These are phyloP conservation scores for Maniola jurtina DNA, from an alignment of 1,140 invertebrate genomes.

Conservation along the genomic window DNA sequence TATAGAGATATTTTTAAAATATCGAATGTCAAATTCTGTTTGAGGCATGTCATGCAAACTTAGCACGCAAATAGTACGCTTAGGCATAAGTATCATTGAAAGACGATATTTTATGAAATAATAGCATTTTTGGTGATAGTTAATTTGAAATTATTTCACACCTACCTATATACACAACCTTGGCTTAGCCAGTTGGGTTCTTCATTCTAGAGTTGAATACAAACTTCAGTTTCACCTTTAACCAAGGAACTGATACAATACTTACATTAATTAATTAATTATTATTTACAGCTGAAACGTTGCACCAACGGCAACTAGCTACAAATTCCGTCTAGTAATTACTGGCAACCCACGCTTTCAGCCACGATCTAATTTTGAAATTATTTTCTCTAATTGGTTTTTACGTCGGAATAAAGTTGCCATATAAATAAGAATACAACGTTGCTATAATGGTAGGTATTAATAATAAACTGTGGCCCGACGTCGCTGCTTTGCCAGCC, in stretches of 20 bases:
- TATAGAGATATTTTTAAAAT: no score
- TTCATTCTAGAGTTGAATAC: constrained; percentile 14
- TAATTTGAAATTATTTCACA: not conserved
- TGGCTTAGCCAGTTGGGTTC: constrained; percentile 12
- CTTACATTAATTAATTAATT: constrained; percentile 52
- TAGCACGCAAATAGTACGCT: no score
- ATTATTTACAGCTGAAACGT: constrained; percentile 55
- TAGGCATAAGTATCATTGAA: no score
- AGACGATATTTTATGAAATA: no score
- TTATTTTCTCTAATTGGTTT: constrained; percentile 14
- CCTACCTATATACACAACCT: not conserved
- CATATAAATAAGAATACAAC: constrained; percentile 36
- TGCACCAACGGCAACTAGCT: constrained; percentile 35
- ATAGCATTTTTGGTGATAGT: no score
- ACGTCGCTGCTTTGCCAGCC: constrained; percentile 36
- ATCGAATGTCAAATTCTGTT: no score
- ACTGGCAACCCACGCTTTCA: constrained; percentile 34
- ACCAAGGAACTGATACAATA: constrained; percentile 44
- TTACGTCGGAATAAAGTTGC: constrained; percentile 53
- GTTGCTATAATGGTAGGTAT: constrained; percentile 36
- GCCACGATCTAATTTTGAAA: constrained; percentile 48
- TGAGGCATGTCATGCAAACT: no score
- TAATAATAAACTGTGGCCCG: constrained; percentile 37
- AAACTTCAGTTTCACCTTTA: constrained; percentile 39
- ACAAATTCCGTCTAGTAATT: constrained; percentile 43